Conservation (phyloP, 2,797 vertebrate species). For the Spinus olivaceus region DNA sequence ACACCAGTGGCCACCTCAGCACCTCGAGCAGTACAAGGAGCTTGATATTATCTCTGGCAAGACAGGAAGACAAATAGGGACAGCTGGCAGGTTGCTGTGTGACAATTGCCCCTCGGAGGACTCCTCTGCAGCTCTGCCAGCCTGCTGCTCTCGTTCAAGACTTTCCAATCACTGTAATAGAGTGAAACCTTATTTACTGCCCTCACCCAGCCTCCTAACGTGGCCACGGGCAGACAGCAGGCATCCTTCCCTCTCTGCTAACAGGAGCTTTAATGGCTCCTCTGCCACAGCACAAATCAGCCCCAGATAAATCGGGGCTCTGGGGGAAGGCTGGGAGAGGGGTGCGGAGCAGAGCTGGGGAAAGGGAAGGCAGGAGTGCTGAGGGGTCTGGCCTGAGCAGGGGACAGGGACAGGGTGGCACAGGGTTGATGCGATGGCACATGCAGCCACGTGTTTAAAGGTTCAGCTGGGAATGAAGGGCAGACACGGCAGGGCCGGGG, state of each 20-base stretch:
- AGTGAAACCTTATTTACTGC: conserved; percentile 44
- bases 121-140: conserved; percentile 10
- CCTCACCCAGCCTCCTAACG: not conserved
- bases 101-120: conserved; percentile 29
- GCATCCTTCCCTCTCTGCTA: not conserved
- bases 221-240: not conserved
- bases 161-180: not conserved
- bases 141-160: not conserved
- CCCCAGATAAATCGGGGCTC: not conserved
- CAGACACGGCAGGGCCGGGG: not conserved
- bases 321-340: not conserved
- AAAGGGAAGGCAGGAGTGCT: not conserved
- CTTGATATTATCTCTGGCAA: not conserved
- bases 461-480: not conserved
- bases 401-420: not conserved
- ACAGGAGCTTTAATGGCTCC: not conserved
- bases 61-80: not conserved
- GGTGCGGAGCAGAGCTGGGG: not conserved
- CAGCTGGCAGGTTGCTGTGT: not conserved
- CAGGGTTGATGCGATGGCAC: not conserved
- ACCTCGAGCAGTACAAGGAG: fast-evolving
- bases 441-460: fast-evolving
- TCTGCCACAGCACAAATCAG: not conserved
- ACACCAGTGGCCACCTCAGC: not conserved
- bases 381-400: not conserved